Percentiles rank a stretch among this genome's conserved stretches.
These are phyloP conservation scores for Paramormyrops kingsleyae DNA, from an alignment of 2,113 vertebrate species.

Conservation along the genomic window DNA sequence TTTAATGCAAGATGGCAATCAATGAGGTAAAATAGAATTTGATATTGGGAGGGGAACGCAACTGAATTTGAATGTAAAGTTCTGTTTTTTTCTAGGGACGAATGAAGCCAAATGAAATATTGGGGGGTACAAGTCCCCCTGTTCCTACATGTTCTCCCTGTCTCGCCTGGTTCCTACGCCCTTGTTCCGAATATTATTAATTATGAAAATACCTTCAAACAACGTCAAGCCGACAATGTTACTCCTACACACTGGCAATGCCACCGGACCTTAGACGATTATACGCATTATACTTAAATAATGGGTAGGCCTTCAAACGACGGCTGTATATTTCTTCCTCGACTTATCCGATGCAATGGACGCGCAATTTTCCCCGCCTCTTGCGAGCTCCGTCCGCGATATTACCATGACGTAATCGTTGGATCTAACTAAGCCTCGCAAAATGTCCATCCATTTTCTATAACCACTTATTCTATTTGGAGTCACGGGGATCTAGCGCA, in stretches of 20 bases:
- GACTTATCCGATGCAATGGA: background rate
- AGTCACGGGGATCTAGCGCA: background rate
- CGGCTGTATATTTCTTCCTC: background rate
- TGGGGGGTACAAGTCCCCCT: background rate
- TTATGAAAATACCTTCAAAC: background rate
- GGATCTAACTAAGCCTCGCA: background rate
- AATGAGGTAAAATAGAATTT: background rate
- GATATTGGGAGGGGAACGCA: background rate
- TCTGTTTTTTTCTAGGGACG: background rate
- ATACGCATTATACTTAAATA: background rate
- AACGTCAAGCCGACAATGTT: background rate
- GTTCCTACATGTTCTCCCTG: background rate
- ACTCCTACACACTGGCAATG: background rate
- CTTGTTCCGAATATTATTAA: background rate
- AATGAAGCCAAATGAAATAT: background rate
- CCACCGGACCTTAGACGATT: background rate
- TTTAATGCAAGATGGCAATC: background rate
- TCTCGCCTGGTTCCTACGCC: background rate
- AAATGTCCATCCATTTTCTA: too few relatives aligned
- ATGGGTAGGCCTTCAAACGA: background rate
- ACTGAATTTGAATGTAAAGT: background rate
- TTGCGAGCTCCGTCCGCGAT: background rate
- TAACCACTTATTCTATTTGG: background rate
- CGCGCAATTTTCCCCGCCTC: background rate
- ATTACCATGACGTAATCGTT: background rate